Evolutionary conservation across 2,888 invertebrate genomes (phyloP), one percentile per base, ranked within the genome.

Genomic region (Chironomus tentans): DNA sequence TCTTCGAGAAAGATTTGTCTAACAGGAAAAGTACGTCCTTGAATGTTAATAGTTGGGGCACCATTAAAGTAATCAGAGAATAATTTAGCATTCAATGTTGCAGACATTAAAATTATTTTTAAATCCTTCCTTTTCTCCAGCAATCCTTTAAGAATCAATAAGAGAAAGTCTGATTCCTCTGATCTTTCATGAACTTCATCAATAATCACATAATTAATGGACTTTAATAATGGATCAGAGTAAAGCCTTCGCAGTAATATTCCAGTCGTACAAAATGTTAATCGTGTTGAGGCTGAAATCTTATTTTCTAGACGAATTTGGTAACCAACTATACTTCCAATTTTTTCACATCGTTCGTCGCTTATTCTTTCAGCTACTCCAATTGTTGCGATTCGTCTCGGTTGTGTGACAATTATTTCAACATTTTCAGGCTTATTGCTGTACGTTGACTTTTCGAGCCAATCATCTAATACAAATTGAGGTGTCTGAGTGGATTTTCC

Each of bases 171-270:
- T 79, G 95, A 92, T 81, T 94, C 93, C 80, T 94, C 92, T 28
- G 92, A 93, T 75, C 97, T 86, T 82, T 97, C 97, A 81, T 97
- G 97, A 0, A 97, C 94, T 85, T 97, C 97, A 82, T 97, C 97
- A 0, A 94, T 91, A 77, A 94, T 87, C 6, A 94, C 85, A 81
- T 97, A 97, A 0, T 94, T 92, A 0, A 97, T 91, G 2, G 90
- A 89, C 28, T 87, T 86, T 28, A 96, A 82, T 7, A 89, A 85
- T 0, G 91, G 90, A 81, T 95, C 94, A 56, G 91, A 89, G 79
- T 94, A 92, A 65, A 98, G 83, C 71, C 95, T 88, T 68, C 97
- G 87, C 62, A 97, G 83, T 70, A 97, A 83, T 71, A 98, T 96
- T 73, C 97, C 97, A 2, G 94, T 96, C 0, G 97, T 98, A 81